Percentiles rank a stretch among this genome's conserved stretches.
These are phyloP conservation scores for Aricia artaxerxes DNA, from an alignment of 2,888 invertebrate species.

Conservation along the genomic window DNA sequence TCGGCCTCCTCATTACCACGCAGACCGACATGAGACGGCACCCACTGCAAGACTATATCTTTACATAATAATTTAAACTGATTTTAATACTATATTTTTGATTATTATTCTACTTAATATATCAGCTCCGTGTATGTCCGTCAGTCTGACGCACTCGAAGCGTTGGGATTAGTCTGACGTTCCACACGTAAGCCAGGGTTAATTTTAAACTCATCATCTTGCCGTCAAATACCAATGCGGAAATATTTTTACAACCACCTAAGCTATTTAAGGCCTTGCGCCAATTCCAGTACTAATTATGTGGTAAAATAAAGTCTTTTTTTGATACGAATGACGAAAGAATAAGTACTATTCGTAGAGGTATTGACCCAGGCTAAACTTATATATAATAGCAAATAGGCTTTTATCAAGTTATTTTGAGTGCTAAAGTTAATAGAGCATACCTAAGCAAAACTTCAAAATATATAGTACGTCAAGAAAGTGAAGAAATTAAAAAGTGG, in stretches of 20 bases:
- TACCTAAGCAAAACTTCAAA: neutral
- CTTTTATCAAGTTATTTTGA: too few relatives aligned
- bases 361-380: too few relatives aligned
- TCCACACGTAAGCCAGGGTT: slow-evolving; percentile 23
- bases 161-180: slow-evolving; percentile 24
- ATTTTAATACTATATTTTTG: neutral
- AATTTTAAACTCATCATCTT: slow-evolving; percentile 2
- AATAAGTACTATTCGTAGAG: too few relatives aligned
- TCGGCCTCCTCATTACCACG: too few relatives aligned
- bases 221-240: neutral
- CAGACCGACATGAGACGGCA: too few relatives aligned
- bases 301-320: too few relatives aligned
- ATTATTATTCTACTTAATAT: neutral
- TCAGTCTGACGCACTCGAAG: neutral
- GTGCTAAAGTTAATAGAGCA: neutral
- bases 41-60: too few relatives aligned
- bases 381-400: too few relatives aligned
- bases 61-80: too few relatives aligned
- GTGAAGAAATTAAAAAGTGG: too few relatives aligned
- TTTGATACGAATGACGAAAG: too few relatives aligned
- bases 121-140: slow-evolving; percentile 10
- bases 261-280: neutral
- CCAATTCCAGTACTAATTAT: neutral
- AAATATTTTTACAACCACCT: neutral
- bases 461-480: too few relatives aligned